A percentile compares a stretch with the other conserved stretches of the same genome.
Evolutionary conservation across 2,797 vertebrate genomes (phyloP).

Genomic region (Rhinella marina): DNA sequence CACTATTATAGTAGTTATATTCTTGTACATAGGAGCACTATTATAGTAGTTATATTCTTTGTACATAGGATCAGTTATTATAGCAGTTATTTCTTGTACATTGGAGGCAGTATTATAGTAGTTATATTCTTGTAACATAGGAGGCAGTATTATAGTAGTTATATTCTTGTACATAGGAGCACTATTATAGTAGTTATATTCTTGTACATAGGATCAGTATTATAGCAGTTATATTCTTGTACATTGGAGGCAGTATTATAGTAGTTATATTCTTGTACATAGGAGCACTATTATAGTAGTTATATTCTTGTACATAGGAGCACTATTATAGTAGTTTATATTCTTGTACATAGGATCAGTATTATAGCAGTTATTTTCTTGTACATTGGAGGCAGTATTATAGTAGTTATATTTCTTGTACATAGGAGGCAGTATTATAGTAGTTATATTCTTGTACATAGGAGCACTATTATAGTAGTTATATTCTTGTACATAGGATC

Average conservation of each 20-base stretch:
- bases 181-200: conserved; percentile 6
- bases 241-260: conserved; percentile 9
- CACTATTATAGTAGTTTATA: neutral
- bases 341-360: neutral
- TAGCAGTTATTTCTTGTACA: neutral
- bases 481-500: too few species aligned
- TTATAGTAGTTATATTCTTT: conserved; percentile 12
- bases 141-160: neutral
- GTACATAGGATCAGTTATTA: neutral
- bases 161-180: neutral
- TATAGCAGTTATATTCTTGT: conserved; percentile 14
- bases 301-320: conserved; percentile 6
- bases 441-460: neutral
- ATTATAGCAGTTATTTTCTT: neutral
- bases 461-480: too few species aligned
- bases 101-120: conserved; percentile 14
- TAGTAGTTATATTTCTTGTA: conserved; percentile 1
- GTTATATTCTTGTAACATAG: conserved; percentile 5
- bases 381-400: neutral
- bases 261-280: neutral
- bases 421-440: neutral
- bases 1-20: conserved; percentile 10
- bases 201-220: neutral
- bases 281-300: neutral
- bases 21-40: neutral